Evolutionary conservation across 2,797 vertebrate species (phyloP), one percentile per base, ranked within the genome.

Genomic region (Artibeus lituratus): DNA sequence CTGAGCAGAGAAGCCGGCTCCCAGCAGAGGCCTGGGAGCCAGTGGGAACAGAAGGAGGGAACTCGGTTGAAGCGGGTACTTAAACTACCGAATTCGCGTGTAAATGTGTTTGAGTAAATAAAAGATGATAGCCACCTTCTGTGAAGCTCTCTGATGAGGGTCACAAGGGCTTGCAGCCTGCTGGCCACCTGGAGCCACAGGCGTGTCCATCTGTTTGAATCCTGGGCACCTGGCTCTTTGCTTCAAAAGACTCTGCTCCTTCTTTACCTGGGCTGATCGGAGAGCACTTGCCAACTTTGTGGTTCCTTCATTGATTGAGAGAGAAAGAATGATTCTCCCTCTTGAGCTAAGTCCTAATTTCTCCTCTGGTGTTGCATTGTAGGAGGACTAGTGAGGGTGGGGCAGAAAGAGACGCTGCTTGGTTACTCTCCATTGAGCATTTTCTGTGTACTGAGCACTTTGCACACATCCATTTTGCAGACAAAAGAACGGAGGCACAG

Each of bases 21-120:
- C 57, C 32, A 21, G 65, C 74, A 74, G 62, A 19, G 55, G 37
- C 35, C 49, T 14, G 24, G 72, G 44, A 86, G 57, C 69, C 3
- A 0, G 22, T 72, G 78, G 70, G n/a, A 77, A 86, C 51, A 42
- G 22, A 77, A 65, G 49, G 37, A 83, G 18, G 42, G 39, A 84
- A 32, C 21, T 77, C 77, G 32, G 53, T 83, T 77, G 74, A 86
- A 76, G 10, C 26, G 51, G 53, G 29, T 15, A 7, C 47, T 78
- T 81, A 29, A 78, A 35, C 15, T 69, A 55, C 35, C 47, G 51
- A 47, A 57, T 87, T 85, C 65, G 32, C 32, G 35, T 95, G 72
- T 84, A 51, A 6, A 44, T 90, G 42, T 73, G 37, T 69, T 69
- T 82, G 76, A 59, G 76, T 82, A 49, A 97, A 97, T 95, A 95